phyloP scores from a whole-genome alignment of 2,888 invertebrate genomes.

The Euzetes globulus region DNA sequence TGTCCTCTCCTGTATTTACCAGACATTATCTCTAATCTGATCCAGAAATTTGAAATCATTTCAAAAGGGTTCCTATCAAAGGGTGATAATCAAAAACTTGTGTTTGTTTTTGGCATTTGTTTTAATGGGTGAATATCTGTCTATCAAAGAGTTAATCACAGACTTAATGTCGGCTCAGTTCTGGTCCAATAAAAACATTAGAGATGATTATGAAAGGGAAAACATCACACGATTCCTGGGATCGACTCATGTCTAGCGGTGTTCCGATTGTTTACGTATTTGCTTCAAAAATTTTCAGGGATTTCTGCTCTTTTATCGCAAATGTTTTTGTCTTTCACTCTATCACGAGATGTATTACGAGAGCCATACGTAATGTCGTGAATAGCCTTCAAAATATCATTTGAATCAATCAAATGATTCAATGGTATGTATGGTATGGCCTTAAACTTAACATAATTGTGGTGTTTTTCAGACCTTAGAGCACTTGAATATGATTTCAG shows the following conservation, averaged over 20 bases:
- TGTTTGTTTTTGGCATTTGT: conserved; percentile 5
- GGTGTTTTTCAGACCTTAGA: no score
- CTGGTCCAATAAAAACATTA: no score
- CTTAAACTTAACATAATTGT: background rate
- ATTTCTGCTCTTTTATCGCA: background rate
- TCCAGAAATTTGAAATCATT: background rate
- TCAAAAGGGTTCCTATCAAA: background rate
- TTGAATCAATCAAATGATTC: background rate
- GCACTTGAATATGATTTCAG: no score
- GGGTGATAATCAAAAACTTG: background rate
- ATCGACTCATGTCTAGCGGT: no score
- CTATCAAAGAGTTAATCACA: background rate
- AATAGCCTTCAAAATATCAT: background rate
- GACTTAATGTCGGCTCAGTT: background rate
- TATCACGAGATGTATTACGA: conserved; percentile 1
- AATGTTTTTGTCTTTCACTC: background rate
- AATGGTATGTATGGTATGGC: background rate
- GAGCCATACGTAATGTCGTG: background rate
- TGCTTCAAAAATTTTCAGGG: background rate
- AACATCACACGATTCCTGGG: no score
- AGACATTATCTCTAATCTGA: background rate
- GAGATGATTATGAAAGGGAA: no score
- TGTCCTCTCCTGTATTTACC: background rate
- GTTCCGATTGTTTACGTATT: background rate
- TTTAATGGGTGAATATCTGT: background rate